Evolutionary conservation across 2,113 vertebrate genomes (phyloP).

Genomic region (Myotis davidii): DNA sequence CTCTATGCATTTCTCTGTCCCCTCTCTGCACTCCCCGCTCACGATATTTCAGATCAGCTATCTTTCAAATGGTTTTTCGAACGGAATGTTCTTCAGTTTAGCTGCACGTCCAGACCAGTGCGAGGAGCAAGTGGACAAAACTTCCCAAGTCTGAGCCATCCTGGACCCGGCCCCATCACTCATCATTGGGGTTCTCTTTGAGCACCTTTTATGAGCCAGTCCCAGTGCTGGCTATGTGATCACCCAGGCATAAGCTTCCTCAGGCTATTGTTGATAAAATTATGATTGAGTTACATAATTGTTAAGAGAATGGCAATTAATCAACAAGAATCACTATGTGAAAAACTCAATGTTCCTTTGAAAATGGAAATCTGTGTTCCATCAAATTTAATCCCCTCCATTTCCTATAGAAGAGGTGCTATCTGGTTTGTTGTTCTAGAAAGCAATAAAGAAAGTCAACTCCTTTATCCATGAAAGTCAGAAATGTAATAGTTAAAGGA

Average conservation of each 20-base stretch:
- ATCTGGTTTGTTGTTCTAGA: neutral
- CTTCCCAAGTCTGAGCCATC: neutral
- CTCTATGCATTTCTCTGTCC: neutral
- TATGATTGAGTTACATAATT: neutral
- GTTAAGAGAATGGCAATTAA: neutral
- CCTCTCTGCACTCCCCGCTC: neutral
- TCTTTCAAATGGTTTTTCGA: neutral
- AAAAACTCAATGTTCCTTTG: neutral
- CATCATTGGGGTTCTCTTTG: neutral
- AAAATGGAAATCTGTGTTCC: conserved; percentile 10
- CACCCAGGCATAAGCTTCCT: neutral
- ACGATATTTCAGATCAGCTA: neutral
- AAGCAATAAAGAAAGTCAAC: neutral
- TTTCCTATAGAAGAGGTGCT: neutral
- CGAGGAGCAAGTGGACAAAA: neutral
- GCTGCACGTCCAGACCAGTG: neutral
- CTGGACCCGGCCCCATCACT: neutral
- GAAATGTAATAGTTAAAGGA: neutral
- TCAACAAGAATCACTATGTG: neutral
- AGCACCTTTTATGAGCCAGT: neutral
- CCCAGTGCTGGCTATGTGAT: neutral
- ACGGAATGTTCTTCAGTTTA: neutral
- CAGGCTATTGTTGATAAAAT: neutral
- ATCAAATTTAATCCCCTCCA: neutral
- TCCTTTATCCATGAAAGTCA: neutral